Conservation (phyloP, 2,888 invertebrate genomes). For the Synanthedon vespiformis region DNA sequence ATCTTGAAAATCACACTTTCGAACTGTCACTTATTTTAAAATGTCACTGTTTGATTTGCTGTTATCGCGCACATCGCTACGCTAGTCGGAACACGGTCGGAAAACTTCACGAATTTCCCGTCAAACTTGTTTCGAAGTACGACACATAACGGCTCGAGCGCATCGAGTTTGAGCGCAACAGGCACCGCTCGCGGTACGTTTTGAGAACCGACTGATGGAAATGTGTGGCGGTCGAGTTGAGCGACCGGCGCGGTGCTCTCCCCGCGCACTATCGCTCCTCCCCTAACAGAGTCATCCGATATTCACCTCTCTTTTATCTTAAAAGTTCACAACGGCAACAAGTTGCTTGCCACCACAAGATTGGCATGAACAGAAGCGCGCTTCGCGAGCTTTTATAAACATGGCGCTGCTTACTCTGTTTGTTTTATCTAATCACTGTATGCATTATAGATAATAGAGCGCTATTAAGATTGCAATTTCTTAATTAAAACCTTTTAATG, state of each 20-base stretch:
- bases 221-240: constrained; percentile 49
- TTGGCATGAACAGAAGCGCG: constrained; percentile 70
- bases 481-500: no score
- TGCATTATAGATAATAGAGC: constrained; percentile 5
- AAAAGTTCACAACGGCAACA: constrained; percentile 68
- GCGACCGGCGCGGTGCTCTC: constrained; percentile 50
- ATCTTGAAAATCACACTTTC: constrained; percentile 60
- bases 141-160: constrained; percentile 60
- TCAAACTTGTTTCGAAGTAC: constrained; percentile 68
- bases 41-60: constrained; percentile 50
- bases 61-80: constrained; percentile 59
- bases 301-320: constrained; percentile 35
- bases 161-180: constrained; percentile 24
- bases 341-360: constrained; percentile 65
- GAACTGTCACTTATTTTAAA: constrained; percentile 61
- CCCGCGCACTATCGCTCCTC: constrained; percentile 61
- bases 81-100: constrained; percentile 52
- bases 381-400: constrained; percentile 68
- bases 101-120: constrained; percentile 67
- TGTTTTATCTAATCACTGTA: constrained; percentile 64
- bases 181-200: constrained; percentile 33
- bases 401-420: constrained; percentile 64
- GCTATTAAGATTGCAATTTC: no score
- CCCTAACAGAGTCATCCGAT: constrained; percentile 53
- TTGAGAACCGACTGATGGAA: constrained; percentile 52